These are phyloP conservation scores for Cephalopholis sonnerati DNA, from an alignment of 2,113 vertebrate species.

Conservation along the genomic window DNA sequence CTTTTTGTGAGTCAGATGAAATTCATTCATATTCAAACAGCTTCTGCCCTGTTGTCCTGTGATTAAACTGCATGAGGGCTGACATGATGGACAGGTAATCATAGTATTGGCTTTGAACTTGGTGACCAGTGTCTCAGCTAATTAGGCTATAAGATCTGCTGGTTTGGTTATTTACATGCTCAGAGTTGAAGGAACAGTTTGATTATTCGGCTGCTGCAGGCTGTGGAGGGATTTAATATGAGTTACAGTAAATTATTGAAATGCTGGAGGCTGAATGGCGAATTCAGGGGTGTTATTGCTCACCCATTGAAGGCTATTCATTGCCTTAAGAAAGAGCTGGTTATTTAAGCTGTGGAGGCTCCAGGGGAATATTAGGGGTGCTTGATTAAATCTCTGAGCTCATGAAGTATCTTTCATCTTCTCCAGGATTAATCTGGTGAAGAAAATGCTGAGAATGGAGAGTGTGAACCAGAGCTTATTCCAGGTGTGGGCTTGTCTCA, in stretches of 20 bases:
- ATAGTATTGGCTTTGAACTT: constrained; percentile 5
- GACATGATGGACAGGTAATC: constrained; percentile 28
- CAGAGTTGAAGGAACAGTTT: constrained; percentile 25
- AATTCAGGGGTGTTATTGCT: constrained; percentile 61
- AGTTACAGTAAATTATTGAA: constrained; percentile 68
- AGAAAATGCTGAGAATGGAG: constrained; percentile 28
- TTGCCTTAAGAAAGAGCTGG: constrained; percentile 43
- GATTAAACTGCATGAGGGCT: not conserved
- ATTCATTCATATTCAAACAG: not conserved
- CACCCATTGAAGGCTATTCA: constrained; percentile 49
- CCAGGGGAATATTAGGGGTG: constrained; percentile 54
- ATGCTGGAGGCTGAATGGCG: constrained; percentile 52
- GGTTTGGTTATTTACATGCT: constrained; percentile 23
- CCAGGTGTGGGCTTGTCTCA: constrained; percentile 2
- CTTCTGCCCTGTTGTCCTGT: not conserved
- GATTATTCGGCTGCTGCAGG: constrained; percentile 58
- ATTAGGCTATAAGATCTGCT: constrained; percentile 19
- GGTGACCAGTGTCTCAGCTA: constrained; percentile 14
- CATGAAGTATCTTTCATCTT: constrained; percentile 49
- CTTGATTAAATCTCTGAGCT: constrained; percentile 67
- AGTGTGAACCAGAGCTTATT: constrained; percentile 1
- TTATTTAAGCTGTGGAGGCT: constrained; percentile 65
- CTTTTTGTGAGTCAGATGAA: not conserved
- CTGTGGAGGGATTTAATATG: constrained; percentile 50
- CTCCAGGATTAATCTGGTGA: constrained; percentile 48